Evolutionary conservation across 2,113 vertebrate genomes (phyloP).

Genomic region (Ardeotis arabs): DNA sequence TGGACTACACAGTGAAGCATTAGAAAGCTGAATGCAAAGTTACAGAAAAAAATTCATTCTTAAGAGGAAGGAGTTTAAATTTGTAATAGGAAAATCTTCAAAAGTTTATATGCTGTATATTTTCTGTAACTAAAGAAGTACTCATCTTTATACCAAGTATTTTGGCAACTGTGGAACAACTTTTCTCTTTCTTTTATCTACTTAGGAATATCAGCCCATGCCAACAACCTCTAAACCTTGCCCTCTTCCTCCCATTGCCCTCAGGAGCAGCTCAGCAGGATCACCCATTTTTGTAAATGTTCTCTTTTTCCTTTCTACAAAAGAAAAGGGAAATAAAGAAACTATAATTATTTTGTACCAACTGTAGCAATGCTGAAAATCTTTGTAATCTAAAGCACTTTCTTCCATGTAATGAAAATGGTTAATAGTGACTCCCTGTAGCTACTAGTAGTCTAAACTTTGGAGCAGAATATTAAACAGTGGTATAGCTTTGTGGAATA

Average conservation of each 20-base stretch:
- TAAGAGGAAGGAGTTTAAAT: neutral
- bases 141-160: neutral
- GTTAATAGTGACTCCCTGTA: neutral
- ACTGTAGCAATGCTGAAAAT: neutral
- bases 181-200: neutral
- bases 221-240: neutral
- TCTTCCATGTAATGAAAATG: neutral
- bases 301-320: neutral
- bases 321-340: neutral
- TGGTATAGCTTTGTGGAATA: neutral
- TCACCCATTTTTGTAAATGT: neutral
- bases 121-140: neutral
- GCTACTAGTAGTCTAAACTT: neutral
- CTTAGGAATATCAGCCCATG: neutral
- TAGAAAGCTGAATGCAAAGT: neutral
- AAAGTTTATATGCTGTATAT: neutral
- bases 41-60: rapidly evolving
- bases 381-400: conserved; percentile 34
- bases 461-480: conserved; percentile 24
- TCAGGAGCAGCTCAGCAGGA: neutral
- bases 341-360: conserved; percentile 39
- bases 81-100: neutral
- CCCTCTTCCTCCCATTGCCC: neutral
- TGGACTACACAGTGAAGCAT: neutral
- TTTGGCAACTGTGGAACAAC: neutral